Base-by-base conservation (phyloP, 2,888 invertebrate genomes). In the Herminia tarsipennalis region DNA sequence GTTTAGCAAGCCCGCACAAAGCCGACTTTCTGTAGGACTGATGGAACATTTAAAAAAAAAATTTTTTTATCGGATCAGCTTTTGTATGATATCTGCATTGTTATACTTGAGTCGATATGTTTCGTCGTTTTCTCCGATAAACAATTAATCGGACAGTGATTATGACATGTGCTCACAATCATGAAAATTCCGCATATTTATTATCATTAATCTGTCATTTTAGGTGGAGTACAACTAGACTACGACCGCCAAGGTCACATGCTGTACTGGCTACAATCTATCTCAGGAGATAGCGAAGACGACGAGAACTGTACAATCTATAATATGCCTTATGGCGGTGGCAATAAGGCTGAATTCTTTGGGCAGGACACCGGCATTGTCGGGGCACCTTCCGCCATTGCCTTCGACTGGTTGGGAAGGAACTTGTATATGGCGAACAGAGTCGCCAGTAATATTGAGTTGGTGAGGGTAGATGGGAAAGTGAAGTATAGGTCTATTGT, bases 331-430 rank as follows among this genome's bases (percentile, higher is more conserved):
- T 95, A 97, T 65, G 95, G 95, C 6, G 98, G 97, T 6, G 97
- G 97, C 1, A 97, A 97, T 41, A 83, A 83, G 58, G 69, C 63
- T 0, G 95, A 95, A 67, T 96, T 98, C 81, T 92, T 98, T 3
- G 95, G 95, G n/a, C 82, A 92, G 2, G 96, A 96, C 66, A 93
- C 94, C 1, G 97, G 98, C n/a, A 94, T 98, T 33, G 95, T 98
- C 5, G 98, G 98, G 0, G 95, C 98, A 0, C 97, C 98, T 0
- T 96, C 96, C 21, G 94, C 97, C 0, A 94, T 99, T 25, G 98
- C 99, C 0, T 97, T 98, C 73, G 99, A 99, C 81, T 99, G 99
- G 99, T 92, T 99, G 13, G 98, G 99, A 2, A 93, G 98, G 40
- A 99, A 99, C 87, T 83, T 99, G 21, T 99, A 96, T 80, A 95